Evolutionary conservation across 1,140 invertebrate species (phyloP), one percentile per base, ranked within the genome.

Genomic region (Sitobion miscanthi): DNA sequence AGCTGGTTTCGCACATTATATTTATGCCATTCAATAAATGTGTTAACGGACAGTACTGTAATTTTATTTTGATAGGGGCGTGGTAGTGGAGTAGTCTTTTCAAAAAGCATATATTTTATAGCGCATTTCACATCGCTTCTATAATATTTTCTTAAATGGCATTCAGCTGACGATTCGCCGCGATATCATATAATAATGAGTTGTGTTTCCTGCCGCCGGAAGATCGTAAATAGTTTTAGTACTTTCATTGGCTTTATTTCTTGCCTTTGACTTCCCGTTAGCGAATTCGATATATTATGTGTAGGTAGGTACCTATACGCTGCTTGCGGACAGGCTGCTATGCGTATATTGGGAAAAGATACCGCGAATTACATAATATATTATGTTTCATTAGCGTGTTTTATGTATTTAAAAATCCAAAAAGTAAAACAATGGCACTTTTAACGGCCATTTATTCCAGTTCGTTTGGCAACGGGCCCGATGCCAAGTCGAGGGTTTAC

Each of bases 361-460:
- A 54, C 87, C 21, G 49, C 30, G 20, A 54, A 57, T 35, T 89
- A 38, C n/a, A 77, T 77, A 77, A 77, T 77, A 77, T 77, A 77
- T 89, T 42, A 35, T 35, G 88, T 89, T 90, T 90, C 54, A 90
- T 62, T 90, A 90, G 42, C 54, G 54, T 62, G 89, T 90, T 90
- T 90, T 90, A 69, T 90, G 54, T 90, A 90, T 69, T 69, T 90
- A 90, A 45, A 90, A 90, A 77, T 77, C 62, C n/a, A n/a, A 77
- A 62, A 45, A 62, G 38, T 25, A 90, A 90, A 90, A 90, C 89
- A 90, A 90, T 69, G 89, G 54, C 38, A 69, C 89, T 90, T 90
- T 42, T 90, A 90, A 90, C 54, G 89, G 38, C 54, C 89, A 69
- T 90, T 90, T 69, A 62, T 90, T 90, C 89, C 54, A 69, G 89